phyloP scores from a whole-genome alignment of 2,797 vertebrate species.

The Pantherophis vulpinus region DNA sequence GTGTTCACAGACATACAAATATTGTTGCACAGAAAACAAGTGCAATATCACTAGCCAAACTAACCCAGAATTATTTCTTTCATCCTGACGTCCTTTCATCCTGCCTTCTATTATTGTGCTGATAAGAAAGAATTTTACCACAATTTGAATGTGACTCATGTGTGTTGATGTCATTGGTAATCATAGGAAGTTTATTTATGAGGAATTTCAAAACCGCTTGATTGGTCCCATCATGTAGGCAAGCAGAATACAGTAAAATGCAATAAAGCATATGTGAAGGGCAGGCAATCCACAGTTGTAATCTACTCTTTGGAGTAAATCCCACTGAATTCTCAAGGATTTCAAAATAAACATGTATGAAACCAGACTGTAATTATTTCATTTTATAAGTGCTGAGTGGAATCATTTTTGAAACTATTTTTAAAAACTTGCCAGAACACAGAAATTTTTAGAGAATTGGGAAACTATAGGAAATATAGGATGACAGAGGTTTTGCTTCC shows the following conservation, averaged over 20 bases:
- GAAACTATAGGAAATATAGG: not conserved
- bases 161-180: not conserved
- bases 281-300: not conserved
- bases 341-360: not conserved
- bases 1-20: not conserved
- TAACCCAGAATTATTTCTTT: not conserved
- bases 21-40: not conserved
- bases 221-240: not conserved
- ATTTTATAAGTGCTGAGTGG: not conserved
- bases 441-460: not conserved
- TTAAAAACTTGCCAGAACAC: not conserved
- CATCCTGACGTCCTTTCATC: not conserved
- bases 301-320: not conserved
- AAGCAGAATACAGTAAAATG: not conserved
- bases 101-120: not conserved
- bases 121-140: not conserved
- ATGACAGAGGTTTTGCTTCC: accelerated
- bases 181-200: not conserved
- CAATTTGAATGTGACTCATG: not conserved
- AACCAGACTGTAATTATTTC: not conserved
- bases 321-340: not conserved
- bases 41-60: not conserved
- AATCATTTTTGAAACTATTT: not conserved
- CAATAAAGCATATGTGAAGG: not conserved
- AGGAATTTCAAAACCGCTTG: not conserved